Base-by-base conservation (phyloP, 2,888 invertebrate genomes). In the Microctonus hyperodae region DNA sequence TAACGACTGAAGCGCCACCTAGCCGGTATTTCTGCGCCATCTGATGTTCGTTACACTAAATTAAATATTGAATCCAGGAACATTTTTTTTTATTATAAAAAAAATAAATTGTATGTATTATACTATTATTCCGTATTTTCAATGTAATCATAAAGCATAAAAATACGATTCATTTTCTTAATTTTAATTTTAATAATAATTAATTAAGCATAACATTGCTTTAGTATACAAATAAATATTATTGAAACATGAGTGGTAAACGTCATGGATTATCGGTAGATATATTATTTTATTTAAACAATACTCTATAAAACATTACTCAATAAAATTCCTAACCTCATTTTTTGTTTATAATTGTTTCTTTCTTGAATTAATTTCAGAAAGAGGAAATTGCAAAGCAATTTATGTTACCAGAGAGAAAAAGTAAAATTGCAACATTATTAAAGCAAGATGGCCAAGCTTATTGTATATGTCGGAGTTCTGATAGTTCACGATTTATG, bases 401-500 rank as follows among this genome's bases (percentile, higher is more conserved):
- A 79, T 96, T 95, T 81, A 90, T 94, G 80, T 84, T 96, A 67
- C 95, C 96, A 0, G 96, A 96, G 81, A 88, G 96, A 50, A 94
- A 95, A 81, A 95, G 95, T 25, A 95, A 95, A 86, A 95, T 95
- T 69, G 94, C 94, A 11, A 91, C 94, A 2, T 86, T 95, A 65
- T 85, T 95, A 58, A 94, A 94, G 82, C 94, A 95, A 84, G 95
- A 94, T 81, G 94, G 94, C 6, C 94, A 95, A 85, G 93, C 94
- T 0, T 98, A 98, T 83, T 98, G 98, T 82, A 93, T 98, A 75
- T 98, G 98, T 81, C 88, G 97, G 51, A 93, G 96, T 7, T 94
- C 96, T 0, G 97, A 98, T 81, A 95, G 95, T 73, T 94, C 94
- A 1, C 88, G 97, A 58, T 98, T 98, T 85, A 98, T 98, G 98